Base-by-base conservation (phyloP, 2,113 vertebrate species). In the Pachycephala philippinensis region DNA sequence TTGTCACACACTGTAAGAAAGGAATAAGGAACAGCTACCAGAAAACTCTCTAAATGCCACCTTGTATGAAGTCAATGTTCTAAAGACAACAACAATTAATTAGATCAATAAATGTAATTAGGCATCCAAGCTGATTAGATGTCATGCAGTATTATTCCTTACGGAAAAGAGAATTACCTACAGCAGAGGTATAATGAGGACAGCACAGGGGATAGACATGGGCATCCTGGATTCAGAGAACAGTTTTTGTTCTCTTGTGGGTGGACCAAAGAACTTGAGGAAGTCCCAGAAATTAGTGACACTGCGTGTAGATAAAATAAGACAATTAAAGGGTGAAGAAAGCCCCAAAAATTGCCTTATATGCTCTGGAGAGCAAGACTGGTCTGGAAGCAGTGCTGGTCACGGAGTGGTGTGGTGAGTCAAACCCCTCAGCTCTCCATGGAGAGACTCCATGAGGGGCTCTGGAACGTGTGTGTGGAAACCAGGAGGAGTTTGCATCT, bases 191-290 rank as follows among this genome's bases (percentile, higher is more conserved):
- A 2, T 39, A 47, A 45, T 11, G 31, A 59, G 19, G 8, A 63
- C 3, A 37, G 10, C 8, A 22, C 4, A 3, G 9, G 7, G 20
- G 4, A 17, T 8, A 26, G 10, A 52, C 5, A 14, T 6, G 8
- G 9, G 13, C 9, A 39, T 47, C 11, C 33, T 23, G 4, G 70
- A 64, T 54, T 47, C 30, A 79, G 79, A 87, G 19, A 6, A 35
- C 7, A 49, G 11, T 17, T 93, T 22, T 30, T 7, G 4, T 10
- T 81, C 9, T n/a, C 39, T 59, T n/a, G 6, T 30, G 13, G 19
- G 9, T n/a, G 15, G 33, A n/a, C 3, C 5, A 59, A 70, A 81
- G 26, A 60, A 54, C 8, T 2, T 16, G 31, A 78, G 35, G 1
- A 35, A 20, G 3, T 13, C 19, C 35, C n/a, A 59, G 30, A 47